Base-by-base conservation (phyloP, 2,113 vertebrate genomes). In the Platysternon megacephalum region DNA sequence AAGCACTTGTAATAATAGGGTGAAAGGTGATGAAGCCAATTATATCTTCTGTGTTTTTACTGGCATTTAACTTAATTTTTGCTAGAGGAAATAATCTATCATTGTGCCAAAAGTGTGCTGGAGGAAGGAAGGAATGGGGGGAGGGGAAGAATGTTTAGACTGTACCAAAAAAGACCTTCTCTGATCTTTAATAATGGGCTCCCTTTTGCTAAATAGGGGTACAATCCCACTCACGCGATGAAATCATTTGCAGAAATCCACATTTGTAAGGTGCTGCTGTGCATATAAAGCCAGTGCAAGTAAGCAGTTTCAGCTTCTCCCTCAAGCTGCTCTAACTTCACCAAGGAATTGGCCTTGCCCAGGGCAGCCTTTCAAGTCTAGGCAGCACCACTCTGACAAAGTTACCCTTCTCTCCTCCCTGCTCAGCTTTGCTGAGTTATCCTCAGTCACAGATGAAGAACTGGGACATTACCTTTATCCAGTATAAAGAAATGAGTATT, bases 51-150 rank as follows among this genome's bases (percentile, higher is more conserved):
- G 52, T 44, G 93, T 35, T 19, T 86, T 95, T 42, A 76, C 84
- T 82, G 85, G 44, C 61, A 68, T 68, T 68, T 68, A 42, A 48
- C 46, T 95, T 93, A 92, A 74, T 97, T 96, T 95, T 96, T 95
- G 95, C 90, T 68, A 95, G 83, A 96, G 95, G 94, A 97, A 97
- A 89, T 83, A 94, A 92, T 90, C 92, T 11, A 95, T 11, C 85
- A 42, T 85, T 42, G 24, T 39, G 42, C 85, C 83, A 96, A 68
- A 92, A 95, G 28, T 12, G 29, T 52, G 56, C 4, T 94, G 76
- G 74, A 92, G 82, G 89, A 93, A 97, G 94, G 91, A 96, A 96
- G 93, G 91, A 97, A 92, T 0, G 94, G 93, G 93, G 76, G 94
- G 90, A 86, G 93, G 93, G 95, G 89, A 86, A 83, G 5, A 91